These are phyloP conservation scores for Greenwoodochromis staneri DNA, from an alignment of 2,113 vertebrate genomes.

Conservation along the genomic window DNA sequence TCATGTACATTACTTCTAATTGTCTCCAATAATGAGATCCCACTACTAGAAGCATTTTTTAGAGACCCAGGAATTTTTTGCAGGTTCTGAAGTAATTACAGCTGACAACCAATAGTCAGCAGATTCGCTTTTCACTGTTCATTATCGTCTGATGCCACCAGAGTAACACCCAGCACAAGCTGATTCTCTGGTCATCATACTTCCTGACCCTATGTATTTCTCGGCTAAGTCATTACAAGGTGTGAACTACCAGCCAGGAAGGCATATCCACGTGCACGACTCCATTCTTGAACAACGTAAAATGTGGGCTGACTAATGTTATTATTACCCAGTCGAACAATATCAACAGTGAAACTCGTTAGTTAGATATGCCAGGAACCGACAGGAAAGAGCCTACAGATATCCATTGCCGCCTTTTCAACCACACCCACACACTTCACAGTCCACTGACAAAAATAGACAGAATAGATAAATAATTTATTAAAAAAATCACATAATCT, in stretches of 20 bases:
- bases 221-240: neutral
- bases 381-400: constrained; percentile 7
- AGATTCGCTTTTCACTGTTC: constrained; percentile 56
- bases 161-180: neutral
- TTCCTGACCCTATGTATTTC: neutral
- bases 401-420: constrained; percentile 16
- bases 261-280: neutral
- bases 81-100: constrained; percentile 43
- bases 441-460: constrained; percentile 40
- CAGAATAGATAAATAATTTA: neutral
- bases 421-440: constrained; percentile 46
- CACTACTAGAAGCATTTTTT: constrained; percentile 29
- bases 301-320: neutral
- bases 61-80: constrained; percentile 13
- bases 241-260: neutral
- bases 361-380: constrained; percentile 18
- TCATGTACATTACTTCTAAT: constrained; percentile 66
- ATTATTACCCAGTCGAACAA: constrained; percentile 6
- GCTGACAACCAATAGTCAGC: constrained; percentile 39
- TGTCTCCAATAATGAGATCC: constrained; percentile 63
- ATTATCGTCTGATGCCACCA: constrained; percentile 15
- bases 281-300: neutral
- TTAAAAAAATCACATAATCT: constrained; percentile 15
- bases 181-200: neutral
- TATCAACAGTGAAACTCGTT: constrained; percentile 17